Evolutionary conservation across 2,888 invertebrate species (phyloP).

Genomic region (Neocrepidodera transversa): DNA sequence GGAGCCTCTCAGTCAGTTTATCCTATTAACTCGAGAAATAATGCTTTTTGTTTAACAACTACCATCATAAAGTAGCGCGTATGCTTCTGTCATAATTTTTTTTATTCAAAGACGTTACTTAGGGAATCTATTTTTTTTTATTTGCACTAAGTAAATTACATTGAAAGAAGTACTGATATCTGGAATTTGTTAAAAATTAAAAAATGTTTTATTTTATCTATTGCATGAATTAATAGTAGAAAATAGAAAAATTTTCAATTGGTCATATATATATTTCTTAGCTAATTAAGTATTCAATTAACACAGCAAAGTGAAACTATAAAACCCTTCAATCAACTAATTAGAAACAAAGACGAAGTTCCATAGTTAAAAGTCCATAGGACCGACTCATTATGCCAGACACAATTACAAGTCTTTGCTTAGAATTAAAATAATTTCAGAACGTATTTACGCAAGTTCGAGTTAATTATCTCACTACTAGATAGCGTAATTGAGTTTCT

Average conservation of each 20-base stretch:
- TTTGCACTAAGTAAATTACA: no score
- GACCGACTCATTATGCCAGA: conserved; percentile 15
- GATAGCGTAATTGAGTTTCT: conserved; percentile 58
- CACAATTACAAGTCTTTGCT: conserved; percentile 18
- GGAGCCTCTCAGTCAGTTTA: conserved; percentile 10
- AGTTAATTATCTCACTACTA: conserved; percentile 56
- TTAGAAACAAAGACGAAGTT: conserved; percentile 15
- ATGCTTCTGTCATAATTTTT: no score
- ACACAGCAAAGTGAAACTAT: not conserved
- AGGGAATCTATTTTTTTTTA: no score
- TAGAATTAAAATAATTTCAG: conserved; percentile 27
- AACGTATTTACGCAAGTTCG: conserved; percentile 43
- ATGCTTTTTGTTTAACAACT: not conserved
- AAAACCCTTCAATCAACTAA: conserved; percentile 17
- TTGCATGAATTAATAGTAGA: no score
- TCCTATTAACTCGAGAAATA: not conserved
- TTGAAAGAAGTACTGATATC: no score
- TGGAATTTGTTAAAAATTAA: no score
- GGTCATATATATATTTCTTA: no score
- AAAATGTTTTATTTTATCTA: no score
- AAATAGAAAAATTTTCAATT: no score
- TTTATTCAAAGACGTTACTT: no score
- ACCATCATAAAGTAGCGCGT: no score
- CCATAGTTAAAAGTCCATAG: conserved; percentile 21
- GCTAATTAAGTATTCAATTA: no score